Percentiles rank a stretch among this genome's conserved stretches.
phyloP scores from a whole-genome alignment of 2,113 vertebrate species.

The Aix galericulata region DNA sequence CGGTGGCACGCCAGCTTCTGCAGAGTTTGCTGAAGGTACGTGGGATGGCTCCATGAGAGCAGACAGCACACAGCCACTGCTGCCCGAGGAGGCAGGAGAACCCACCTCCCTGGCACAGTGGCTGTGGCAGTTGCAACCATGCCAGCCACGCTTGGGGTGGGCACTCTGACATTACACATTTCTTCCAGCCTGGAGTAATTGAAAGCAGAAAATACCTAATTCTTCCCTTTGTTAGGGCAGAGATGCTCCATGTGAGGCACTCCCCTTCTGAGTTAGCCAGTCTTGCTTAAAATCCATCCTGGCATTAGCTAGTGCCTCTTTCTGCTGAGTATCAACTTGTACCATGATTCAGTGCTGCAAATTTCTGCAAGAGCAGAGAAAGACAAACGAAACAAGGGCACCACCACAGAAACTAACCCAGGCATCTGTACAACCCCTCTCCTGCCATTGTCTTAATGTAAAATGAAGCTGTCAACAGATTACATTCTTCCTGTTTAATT shows the following conservation, averaged over 20 bases:
- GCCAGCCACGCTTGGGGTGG: background rate
- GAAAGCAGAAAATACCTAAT: background rate
- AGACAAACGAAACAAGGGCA: background rate
- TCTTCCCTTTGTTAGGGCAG: background rate
- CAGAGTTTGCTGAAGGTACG: fast-evolving
- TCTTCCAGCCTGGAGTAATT: background rate
- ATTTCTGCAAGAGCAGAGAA: background rate
- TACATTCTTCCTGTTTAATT: background rate
- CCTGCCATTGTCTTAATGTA: background rate
- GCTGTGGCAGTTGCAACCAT: fast-evolving
- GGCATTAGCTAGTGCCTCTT: background rate
- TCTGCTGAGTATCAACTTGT: background rate
- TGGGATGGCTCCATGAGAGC: fast-evolving
- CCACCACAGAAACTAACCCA: background rate
- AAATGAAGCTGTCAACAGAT: background rate
- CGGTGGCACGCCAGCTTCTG: background rate
- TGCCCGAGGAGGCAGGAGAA: background rate
- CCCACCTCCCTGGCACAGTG: background rate
- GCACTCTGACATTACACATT: background rate
- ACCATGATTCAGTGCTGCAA: background rate
- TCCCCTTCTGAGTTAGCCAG: background rate
- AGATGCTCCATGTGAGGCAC: background rate
- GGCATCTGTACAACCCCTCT: background rate
- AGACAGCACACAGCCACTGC: fast-evolving
- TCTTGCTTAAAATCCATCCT: background rate